Base-by-base conservation (phyloP, 2,797 vertebrate species). In the Oreochromis grahami region DNA sequence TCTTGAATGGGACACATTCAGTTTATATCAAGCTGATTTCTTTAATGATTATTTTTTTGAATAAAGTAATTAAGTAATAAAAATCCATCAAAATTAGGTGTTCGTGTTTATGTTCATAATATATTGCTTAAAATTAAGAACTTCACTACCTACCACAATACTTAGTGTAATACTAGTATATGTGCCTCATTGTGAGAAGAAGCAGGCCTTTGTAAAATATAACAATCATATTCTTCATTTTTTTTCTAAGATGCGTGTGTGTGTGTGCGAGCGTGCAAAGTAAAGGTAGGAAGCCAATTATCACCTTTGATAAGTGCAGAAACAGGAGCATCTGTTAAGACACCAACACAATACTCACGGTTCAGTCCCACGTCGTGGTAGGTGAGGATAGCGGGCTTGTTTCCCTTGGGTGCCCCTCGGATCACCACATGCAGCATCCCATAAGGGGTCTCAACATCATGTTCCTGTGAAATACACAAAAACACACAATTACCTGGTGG, bases 321-420 rank as follows among this genome's bases (percentile, higher is more conserved):
- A 85, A 91, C 88, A 48, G 55, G 21, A 81, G 92, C 68, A 81
- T 82, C 84, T 87, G 87, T 76, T 45, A 74, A 74, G 8, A 63
- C 43, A 63, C 29, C 12, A 34, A 36, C 34, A 80, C 11, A 19
- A 76, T 80, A 98, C 98, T 99, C 96, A 99, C 98, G 97, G 94
- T 99, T 99, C 88, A 99, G 97, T 63, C 98, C 98, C 90, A 99
- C 98, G 2, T 99, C 98, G 0, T 99, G 98, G 95, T 99, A 99
- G 45, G 98, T 99, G 92, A 99, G 96, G 93, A 99, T 98, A 21
- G 98, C 98, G 0, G 98, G 98, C 87, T 97, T 97, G 93, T 98
- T 99, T 53, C 98, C 98, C 87, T 98, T 99, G 7, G 98, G 97
- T 0, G 98, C 98, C 29, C 98, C 98, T 3, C 98, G 97, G 91